Conservation (phyloP, 2,113 vertebrate species). For the Prunella himalayana region DNA sequence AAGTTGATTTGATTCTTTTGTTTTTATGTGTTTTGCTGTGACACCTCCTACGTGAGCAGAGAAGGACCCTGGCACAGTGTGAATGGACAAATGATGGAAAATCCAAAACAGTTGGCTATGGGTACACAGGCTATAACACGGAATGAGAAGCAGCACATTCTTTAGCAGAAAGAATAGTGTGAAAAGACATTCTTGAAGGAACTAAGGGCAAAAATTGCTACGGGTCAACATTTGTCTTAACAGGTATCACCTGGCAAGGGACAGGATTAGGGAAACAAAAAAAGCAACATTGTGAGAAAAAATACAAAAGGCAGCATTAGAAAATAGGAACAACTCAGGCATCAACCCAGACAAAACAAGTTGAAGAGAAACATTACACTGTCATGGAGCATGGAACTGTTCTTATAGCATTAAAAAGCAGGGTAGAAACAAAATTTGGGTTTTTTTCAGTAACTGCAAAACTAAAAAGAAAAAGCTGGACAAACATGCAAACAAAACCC, state of each 20-base stretch:
- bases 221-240: background rate
- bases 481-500: background rate
- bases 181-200: background rate
- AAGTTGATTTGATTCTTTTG: background rate
- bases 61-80: background rate
- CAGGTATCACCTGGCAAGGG: background rate
- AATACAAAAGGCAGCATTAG: background rate
- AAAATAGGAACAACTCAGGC: background rate
- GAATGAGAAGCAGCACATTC: background rate
- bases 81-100: background rate
- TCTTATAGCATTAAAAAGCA: background rate
- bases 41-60: background rate
- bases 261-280: background rate
- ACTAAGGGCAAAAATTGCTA: background rate
- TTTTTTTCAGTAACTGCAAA: background rate
- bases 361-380: background rate
- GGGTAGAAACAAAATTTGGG: background rate
- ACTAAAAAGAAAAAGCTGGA: background rate
- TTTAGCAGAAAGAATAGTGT: background rate
- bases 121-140: background rate
- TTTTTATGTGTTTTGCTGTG: background rate
- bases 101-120: background rate
- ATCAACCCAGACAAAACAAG: background rate
- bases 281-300: background rate
- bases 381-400: background rate